Percentiles rank a stretch among this genome's conserved stretches.
Evolutionary conservation across 2,888 invertebrate species (phyloP).

Genomic region (Mylabris sibirica): DNA sequence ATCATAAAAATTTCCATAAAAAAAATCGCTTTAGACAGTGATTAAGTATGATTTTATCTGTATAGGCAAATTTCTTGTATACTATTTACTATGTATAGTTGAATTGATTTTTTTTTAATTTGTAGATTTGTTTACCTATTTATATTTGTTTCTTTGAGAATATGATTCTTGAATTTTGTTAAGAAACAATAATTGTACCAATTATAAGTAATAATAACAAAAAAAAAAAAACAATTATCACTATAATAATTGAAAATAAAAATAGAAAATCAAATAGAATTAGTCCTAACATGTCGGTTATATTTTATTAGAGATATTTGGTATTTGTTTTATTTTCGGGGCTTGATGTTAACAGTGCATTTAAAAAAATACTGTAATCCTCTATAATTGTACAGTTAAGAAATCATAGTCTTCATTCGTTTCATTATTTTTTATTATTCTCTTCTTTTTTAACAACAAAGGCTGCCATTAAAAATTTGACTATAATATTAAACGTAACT

Average conservation of each 20-base stretch:
- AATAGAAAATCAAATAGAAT: conserved; percentile 20
- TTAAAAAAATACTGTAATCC: conserved; percentile 35
- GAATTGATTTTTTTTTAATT: conserved; percentile 27
- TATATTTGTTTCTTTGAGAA: conserved; percentile 29
- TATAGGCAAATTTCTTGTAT: conserved; percentile 25
- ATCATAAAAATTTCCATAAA: conserved; percentile 57
- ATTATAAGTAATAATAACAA: background rate
- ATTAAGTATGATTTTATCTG: conserved; percentile 40
- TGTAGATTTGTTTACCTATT: conserved; percentile 31
- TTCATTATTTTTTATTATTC: background rate
- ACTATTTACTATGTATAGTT: conserved; percentile 27
- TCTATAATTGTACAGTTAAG: conserved; percentile 25
- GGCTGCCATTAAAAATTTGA: conserved; percentile 2
- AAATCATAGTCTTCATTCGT: background rate
- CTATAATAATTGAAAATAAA: conserved; percentile 19
- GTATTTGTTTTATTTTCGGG: conserved; percentile 39
- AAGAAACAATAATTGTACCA: conserved; percentile 9
- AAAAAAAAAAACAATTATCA: too few species aligned
- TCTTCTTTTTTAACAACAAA: background rate
- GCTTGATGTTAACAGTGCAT: conserved; percentile 43
- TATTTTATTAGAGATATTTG: conserved; percentile 22
- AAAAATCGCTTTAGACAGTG: conserved; percentile 58
- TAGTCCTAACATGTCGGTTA: conserved; percentile 19
- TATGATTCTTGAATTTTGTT: conserved; percentile 23
- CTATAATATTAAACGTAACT: background rate